phyloP scores from a whole-genome alignment of 2,888 invertebrate genomes.

The Eilema depressum region DNA sequence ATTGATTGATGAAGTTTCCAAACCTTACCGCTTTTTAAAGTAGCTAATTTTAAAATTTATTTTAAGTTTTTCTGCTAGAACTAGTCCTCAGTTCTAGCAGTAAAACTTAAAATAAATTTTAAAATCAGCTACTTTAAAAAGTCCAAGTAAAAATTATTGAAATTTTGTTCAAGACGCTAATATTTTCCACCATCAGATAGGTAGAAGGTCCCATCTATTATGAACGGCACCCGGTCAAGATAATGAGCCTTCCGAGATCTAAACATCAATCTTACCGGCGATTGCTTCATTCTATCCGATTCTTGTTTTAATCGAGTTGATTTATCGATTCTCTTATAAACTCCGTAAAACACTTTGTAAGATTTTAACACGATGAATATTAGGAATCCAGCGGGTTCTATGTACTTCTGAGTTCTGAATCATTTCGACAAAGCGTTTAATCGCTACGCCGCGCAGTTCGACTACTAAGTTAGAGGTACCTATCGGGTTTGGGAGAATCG shows the following conservation, averaged over 20 bases:
- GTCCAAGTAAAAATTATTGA: neutral
- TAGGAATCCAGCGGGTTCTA: too few species aligned
- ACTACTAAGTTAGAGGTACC: too few species aligned
- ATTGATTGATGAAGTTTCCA: too few species aligned
- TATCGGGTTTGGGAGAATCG: too few species aligned
- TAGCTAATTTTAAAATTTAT: neutral
- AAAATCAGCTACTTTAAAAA: neutral
- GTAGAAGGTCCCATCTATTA: constrained; percentile 41
- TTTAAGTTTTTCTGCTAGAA: too few species aligned
- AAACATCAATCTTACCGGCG: constrained; percentile 66
- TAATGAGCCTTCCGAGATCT: constrained; percentile 67
- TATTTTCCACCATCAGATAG: constrained; percentile 46
- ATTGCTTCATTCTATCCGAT: constrained; percentile 48
- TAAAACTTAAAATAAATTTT: neutral
- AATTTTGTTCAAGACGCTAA: constrained; percentile 15
- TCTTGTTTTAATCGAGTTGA: constrained; percentile 8
- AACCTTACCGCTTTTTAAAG: neutral
- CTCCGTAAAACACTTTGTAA: neutral
- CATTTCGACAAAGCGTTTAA: too few species aligned
- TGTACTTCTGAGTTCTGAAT: too few species aligned
- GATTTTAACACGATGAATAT: neutral
- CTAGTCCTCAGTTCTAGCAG: too few species aligned
- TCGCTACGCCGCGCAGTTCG: too few species aligned
- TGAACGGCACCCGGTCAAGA: constrained; percentile 43
- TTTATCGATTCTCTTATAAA: constrained; percentile 4